These are phyloP conservation scores for Linepithema humile DNA, from an alignment of 1,140 invertebrate genomes.

Conservation along the genomic window DNA sequence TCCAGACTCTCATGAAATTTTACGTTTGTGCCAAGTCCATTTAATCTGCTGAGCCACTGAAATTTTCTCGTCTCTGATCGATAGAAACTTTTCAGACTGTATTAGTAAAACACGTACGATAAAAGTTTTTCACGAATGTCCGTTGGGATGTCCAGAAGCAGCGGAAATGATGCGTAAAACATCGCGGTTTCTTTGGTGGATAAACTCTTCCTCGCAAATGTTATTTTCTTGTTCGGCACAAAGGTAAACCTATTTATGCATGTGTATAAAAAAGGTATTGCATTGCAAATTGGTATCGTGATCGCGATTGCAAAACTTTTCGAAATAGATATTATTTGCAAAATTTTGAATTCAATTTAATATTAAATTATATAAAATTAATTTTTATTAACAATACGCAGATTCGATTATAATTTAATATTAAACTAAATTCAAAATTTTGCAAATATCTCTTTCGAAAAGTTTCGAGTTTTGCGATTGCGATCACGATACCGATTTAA, in stretches of 20 bases:
- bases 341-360: no score
- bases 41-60: slow-evolving; percentile 4
- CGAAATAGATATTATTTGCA: no score
- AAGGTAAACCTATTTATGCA: not conserved
- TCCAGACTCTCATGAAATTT: slow-evolving; percentile 33
- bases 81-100: not conserved
- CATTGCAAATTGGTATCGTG: not conserved
- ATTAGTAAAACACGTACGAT: not conserved
- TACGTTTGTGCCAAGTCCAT: not conserved
- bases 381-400: no score
- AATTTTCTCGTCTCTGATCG: slow-evolving; percentile 14
- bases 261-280: not conserved
- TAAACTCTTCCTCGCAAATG: not conserved
- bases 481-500: not conserved
- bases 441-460: no score
- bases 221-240: not conserved
- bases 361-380: no score
- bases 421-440: no score
- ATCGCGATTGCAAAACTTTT: not conserved
- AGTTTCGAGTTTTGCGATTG: not conserved
- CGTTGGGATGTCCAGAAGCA: not conserved
- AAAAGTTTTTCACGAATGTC: slow-evolving; percentile 21
- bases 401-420: no score
- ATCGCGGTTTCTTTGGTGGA: not conserved
- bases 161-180: not conserved